Base-by-base conservation (phyloP, 2,797 vertebrate species). In the Sarcophilus harrisii region DNA sequence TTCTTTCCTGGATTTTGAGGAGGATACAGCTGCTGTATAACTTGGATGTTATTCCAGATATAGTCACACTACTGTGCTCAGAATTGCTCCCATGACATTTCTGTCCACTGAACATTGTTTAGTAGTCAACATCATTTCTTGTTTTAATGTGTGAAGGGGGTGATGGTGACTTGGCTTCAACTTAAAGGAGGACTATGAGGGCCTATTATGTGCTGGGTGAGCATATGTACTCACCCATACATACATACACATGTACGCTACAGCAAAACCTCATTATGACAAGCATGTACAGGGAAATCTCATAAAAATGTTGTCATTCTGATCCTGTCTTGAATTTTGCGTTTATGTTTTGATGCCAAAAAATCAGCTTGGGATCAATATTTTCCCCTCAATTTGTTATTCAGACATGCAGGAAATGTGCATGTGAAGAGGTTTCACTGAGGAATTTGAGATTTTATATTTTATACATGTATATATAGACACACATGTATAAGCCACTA, bases 1-100 rank as follows among this genome's bases (percentile, higher is more conserved):
- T 98, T 99, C 98, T 99, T 99, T 98, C 98, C 98, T 97, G 96
- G 98, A 98, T 98, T 99, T 98, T 98, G 98, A 99, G 98, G 98
- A 98, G 98, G 98, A 98, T 98, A 98, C 98, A 98, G 98, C 98
- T 98, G 98, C 98, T 98, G 98, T 98, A 98, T 97, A 98, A 98
- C 98, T 98, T 97, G 98, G 98, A 98, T 98, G 98, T 96, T 98
- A 97, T 97, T 96, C 98, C 98, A 98, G 98, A 98, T 98, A 97
- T 94, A 98, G 97, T 98, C 98, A 98, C 95, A 96, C 97, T 94
- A 98, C 98, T 98, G 98, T 99, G 98, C 98, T 98, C 98, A 96
- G 73, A 98, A 98, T 97, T 96, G 96, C 95, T 98, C 97, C 96
- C 97, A 95, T 95, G 97, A 97, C 96, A 97, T 95, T 97, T 97